Evolutionary conservation across 92 coral and sea anemone species (phyloP), one percentile per base, ranked within the genome.

Genomic region (Paragorgia papillata): DNA sequence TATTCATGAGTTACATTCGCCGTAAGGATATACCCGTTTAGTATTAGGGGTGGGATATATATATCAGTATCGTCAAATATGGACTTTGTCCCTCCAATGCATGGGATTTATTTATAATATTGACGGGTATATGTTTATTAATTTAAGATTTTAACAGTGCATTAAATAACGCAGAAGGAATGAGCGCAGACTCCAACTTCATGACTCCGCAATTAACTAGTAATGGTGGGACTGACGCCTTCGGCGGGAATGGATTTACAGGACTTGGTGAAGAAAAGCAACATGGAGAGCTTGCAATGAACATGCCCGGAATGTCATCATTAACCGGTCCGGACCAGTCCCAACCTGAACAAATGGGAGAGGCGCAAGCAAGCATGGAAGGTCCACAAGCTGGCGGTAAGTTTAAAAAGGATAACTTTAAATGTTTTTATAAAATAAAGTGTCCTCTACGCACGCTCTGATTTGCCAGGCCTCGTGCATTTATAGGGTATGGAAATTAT

Each of bases 331-430:
- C 46, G 18, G 63, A 41, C 53, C 78, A 30, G 18, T 48, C 48
- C 18, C 53, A 46, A 46, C 2, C 2, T 46, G 78, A 71, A 55
- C 78, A 71, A 33, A 53, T 71, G 64, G 78, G 64, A 33, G 78
- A 55, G 17, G 78, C 50, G 8, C 78, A 71, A 27, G 78, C 78
- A 17, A 53, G 32, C 30, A 18, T 71, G 64, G 78, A 55, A 34
- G 78, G 64, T 28, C 78, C 63, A 24, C 75, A 68, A 27, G 75
- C n/a, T n/a, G n/a, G 59, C 44, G 75, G 75, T 24, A 33, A 30
- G 75, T 14, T 41, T 1, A 22, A n/a, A n/a, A n/a, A n/a, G n/a
- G n/a, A n/a, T n/a, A n/a, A n/a, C n/a, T n/a, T n/a, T n/a, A n/a
- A n/a, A n/a, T n/a, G n/a, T n/a, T n/a, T n/a, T n/a, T n/a, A n/a